Evolutionary conservation across 2,797 vertebrate species (phyloP).

Genomic region (Falco cherrug): DNA sequence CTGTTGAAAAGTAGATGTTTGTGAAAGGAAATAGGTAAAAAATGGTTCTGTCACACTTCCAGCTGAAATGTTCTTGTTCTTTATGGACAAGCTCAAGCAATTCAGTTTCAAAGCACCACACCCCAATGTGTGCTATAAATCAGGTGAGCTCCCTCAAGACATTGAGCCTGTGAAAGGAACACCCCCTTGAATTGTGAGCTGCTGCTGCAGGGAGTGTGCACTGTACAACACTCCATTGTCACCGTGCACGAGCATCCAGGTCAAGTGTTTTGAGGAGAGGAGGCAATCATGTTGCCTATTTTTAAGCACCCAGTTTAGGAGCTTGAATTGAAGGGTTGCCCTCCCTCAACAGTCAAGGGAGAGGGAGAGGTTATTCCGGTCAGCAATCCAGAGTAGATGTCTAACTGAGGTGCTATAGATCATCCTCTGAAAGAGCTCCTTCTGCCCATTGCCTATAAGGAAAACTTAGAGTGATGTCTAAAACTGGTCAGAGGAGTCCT

Average conservation of each 20-base stretch:
- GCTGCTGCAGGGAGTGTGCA: neutral
- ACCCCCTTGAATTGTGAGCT: neutral
- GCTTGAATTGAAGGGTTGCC: neutral
- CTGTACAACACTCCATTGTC: neutral
- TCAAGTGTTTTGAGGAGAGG: neutral
- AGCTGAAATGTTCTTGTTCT: neutral
- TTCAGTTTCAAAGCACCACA: neutral
- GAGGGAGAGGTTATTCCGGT: neutral
- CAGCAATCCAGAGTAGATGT: neutral
- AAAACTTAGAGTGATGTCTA: neutral
- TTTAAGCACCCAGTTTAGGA: neutral
- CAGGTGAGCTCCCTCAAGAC: neutral
- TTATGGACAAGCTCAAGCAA: slow-evolving; percentile 1
- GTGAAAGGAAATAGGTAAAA: neutral
- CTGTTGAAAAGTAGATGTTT: slow-evolving; percentile 12
- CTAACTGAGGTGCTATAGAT: neutral
- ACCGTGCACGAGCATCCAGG: neutral
- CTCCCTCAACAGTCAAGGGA: neutral
- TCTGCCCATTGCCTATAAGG: neutral
- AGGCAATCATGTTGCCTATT: neutral
- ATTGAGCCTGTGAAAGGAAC: neutral
- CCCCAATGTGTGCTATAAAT: neutral
- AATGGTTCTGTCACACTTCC: neutral
- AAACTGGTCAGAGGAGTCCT: neutral
- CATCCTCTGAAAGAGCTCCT: neutral